These are phyloP conservation scores for Condylostylus longicornis DNA, from an alignment of 1,140 invertebrate genomes.

Conservation along the genomic window DNA sequence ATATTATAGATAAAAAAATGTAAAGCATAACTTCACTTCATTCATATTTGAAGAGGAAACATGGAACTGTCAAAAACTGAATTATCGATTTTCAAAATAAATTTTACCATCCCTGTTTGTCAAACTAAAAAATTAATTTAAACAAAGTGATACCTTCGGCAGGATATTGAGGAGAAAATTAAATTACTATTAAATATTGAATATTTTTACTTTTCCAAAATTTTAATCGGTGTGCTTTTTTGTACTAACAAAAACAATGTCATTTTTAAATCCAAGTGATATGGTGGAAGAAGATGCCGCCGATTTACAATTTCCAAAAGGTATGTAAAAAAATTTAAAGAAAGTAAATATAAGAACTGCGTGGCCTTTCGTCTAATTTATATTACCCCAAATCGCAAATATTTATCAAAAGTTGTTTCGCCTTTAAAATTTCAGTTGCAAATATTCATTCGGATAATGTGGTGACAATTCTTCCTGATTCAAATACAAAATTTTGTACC, in stretches of 20 bases:
- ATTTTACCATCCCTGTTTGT: no score
- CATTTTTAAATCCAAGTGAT: constrained; percentile 30
- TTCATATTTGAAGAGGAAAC: no score
- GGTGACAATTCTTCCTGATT: not conserved
- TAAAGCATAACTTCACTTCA: no score
- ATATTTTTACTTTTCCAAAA: no score
- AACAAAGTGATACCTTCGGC: no score
- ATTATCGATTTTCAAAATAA: no score
- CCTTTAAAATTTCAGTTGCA: constrained; percentile 8
- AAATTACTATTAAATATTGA: no score
- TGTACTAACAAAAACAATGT: no score
- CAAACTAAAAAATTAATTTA: no score
- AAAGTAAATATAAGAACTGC: constrained; percentile 12
- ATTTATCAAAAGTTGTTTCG: constrained; percentile 9
- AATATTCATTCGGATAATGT: not conserved
- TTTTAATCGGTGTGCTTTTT: not conserved
- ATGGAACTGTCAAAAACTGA: no score
- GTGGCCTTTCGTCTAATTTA: constrained; percentile 8
- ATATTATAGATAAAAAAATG: no score
- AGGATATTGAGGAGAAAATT: no score
- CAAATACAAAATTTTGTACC: not conserved
- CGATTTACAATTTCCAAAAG: constrained; percentile 75
- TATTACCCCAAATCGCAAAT: constrained; percentile 7
- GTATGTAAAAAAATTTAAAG: constrained; percentile 32
- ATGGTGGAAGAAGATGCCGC: constrained; percentile 71